Evolutionary conservation across 2,888 invertebrate species (phyloP).

Genomic region (Macrophya annulata): DNA sequence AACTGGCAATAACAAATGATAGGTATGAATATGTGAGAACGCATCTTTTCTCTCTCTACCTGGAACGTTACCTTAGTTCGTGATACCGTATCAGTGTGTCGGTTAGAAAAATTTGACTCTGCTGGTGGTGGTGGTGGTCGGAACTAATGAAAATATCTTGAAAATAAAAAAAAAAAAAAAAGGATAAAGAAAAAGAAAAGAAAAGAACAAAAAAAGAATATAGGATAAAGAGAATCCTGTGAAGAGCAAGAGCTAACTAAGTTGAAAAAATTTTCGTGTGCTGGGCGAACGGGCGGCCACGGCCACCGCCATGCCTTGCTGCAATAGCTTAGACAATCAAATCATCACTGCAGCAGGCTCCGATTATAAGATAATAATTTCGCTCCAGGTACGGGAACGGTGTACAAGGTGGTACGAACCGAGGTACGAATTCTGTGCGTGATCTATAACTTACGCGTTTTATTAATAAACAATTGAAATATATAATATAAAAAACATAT

Average conservation of each 20-base stretch:
- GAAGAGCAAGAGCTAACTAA: background rate
- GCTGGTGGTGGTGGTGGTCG: conserved; percentile 20
- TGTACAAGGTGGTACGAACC: conserved; percentile 40
- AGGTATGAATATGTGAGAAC: conserved; percentile 9
- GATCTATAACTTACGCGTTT: conserved; percentile 29
- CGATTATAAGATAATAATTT: conserved; percentile 36
- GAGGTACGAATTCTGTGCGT: conserved; percentile 36
- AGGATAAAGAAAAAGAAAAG: background rate
- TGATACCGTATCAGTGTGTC: conserved; percentile 12
- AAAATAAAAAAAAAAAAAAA: background rate
- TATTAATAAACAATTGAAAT: conserved; percentile 21
- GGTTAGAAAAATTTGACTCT: background rate
- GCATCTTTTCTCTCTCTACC: background rate
- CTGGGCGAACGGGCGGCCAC: conserved; percentile 27
- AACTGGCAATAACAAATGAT: conserved; percentile 5
- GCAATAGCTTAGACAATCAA: conserved; percentile 41
- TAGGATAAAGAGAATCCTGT: background rate
- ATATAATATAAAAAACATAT: conserved; percentile 6
- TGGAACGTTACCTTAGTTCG: background rate
- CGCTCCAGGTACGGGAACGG: conserved; percentile 33
- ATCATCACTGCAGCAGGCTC: conserved; percentile 21
- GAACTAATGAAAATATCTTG: conserved; percentile 4
- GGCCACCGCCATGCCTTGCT: conserved; percentile 49
- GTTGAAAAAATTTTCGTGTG: background rate
- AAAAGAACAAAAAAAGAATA: background rate